phyloP scores from a whole-genome alignment of 2,797 vertebrate species.

The Acridotheres tristis region DNA sequence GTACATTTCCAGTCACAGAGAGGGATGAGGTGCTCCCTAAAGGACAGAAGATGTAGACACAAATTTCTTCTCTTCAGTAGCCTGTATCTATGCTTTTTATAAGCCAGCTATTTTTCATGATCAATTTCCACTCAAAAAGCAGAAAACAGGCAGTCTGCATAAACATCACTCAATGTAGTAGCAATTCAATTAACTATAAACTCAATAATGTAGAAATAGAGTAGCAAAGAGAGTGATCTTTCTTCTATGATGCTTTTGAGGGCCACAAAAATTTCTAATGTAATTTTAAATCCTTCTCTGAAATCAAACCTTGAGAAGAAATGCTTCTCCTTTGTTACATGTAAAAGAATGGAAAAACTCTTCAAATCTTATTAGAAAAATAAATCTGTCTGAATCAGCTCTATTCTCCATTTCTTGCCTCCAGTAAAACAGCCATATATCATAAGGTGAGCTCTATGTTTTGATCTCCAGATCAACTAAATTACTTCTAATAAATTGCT shows the following conservation, averaged over 20 bases:
- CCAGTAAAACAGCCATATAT: neutral
- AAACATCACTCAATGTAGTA: neutral
- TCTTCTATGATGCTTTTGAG: neutral
- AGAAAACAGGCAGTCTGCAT: neutral
- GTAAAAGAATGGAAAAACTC: neutral
- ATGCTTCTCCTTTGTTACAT: neutral
- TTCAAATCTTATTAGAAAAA: slow-evolving; percentile 37
- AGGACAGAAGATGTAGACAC: neutral
- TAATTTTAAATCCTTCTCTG: neutral
- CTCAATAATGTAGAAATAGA: neutral
- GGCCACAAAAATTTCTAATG: neutral
- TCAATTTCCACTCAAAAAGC: slow-evolving; percentile 38
- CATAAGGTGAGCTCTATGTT: neutral
- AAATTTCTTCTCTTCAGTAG: neutral
- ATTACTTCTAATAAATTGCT: slow-evolving; percentile 21
- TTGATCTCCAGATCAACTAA: neutral
- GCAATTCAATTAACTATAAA: neutral
- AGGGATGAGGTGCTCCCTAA: neutral
- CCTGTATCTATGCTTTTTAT: neutral
- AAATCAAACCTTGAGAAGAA: slow-evolving; percentile 28
- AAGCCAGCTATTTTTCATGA: slow-evolving; percentile 22
- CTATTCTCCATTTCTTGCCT: neutral
- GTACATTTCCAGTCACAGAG: neutral
- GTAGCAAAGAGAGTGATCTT: neutral
- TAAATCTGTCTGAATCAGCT: slow-evolving; percentile 7